Evolutionary conservation across 2,113 vertebrate genomes (phyloP), one percentile per base, ranked within the genome.

Genomic region (Xyrauchen texanus): DNA sequence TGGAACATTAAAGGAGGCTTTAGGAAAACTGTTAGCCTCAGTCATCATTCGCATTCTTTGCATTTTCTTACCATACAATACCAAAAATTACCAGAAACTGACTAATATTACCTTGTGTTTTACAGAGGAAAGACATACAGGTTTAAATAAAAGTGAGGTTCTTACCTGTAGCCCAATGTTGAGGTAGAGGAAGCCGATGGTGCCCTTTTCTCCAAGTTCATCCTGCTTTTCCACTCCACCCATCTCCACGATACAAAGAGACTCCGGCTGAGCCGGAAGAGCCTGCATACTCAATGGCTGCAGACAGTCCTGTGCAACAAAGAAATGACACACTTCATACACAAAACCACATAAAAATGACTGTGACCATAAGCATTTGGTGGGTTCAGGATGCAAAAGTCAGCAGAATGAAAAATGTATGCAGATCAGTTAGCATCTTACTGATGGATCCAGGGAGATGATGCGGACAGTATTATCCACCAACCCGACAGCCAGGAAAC

Each of bases 281-380:
- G 97, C 98, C 89, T 99, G 98, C 98, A 99, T 98, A 60, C 98
- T 99, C 84, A 99, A 85, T 0, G 98, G 98, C 86, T 99, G 98
- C 0, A 99, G 88, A 78, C 98, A 99, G 81, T 99, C 97, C 98
- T 99, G 84, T 6, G 11, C 3, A 51, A 47, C 52, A 72, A 15
- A 68, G 9, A 78, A 1, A 47, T 45, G 44, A 53, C 21, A 76
- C 12, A 53, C 4, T 34, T 34, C 21, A 34, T 34, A 34, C 21
- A 34, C 21, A 34, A 42, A 2, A 2, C 6, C 5, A 42, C 8
- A 63, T 34, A 2, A 16, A 63, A 63, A 61, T 3, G 4, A 70
- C 10, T 13, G 6, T 42, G 42, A 70, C 4, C 21, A 34, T 34
- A 34, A 34, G 21, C 21, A 34, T 34, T 34, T 34, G 21, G 21